These are phyloP conservation scores for Pelmatolapia mariae DNA, from an alignment of 2,113 vertebrate genomes.

Conservation along the genomic window DNA sequence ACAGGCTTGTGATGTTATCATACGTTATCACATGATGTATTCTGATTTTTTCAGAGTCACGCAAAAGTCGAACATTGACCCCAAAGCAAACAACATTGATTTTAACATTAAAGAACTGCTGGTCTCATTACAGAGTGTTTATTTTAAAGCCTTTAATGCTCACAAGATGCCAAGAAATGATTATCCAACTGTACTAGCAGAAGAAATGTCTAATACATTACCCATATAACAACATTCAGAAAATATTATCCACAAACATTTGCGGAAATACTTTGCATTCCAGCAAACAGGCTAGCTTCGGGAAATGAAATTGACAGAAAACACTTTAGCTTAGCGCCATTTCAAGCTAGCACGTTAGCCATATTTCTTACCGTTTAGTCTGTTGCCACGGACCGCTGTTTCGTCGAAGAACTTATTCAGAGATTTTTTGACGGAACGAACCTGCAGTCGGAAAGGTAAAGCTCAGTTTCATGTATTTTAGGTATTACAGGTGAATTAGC, in stretches of 20 bases:
- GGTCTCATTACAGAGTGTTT: not conserved
- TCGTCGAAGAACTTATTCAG: not conserved
- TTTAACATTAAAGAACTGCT: not conserved
- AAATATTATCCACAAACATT: not conserved
- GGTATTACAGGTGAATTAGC: not conserved
- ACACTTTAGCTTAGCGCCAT: constrained; percentile 7
- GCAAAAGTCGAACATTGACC: not conserved
- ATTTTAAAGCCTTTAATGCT: not conserved
- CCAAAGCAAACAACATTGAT: not conserved
- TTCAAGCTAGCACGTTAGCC: not conserved
- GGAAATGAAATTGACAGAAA: not conserved
- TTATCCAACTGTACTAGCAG: not conserved
- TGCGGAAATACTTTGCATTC: not conserved
- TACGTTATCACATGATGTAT: constrained; percentile 18
- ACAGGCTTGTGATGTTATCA: constrained; percentile 9
- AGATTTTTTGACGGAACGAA: not conserved
- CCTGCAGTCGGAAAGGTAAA: no score
- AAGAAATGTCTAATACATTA: not conserved
- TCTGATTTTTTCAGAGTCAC: not conserved
- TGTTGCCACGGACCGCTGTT: not conserved
- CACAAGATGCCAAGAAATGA: not conserved
- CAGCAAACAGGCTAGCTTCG: not conserved
- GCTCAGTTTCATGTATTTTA: not conserved
- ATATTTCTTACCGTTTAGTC: constrained; percentile 24
- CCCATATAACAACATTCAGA: not conserved